Evolutionary conservation across 2,113 vertebrate genomes (phyloP), one percentile per base, ranked within the genome.

Genomic region (Ameiurus melas): DNA sequence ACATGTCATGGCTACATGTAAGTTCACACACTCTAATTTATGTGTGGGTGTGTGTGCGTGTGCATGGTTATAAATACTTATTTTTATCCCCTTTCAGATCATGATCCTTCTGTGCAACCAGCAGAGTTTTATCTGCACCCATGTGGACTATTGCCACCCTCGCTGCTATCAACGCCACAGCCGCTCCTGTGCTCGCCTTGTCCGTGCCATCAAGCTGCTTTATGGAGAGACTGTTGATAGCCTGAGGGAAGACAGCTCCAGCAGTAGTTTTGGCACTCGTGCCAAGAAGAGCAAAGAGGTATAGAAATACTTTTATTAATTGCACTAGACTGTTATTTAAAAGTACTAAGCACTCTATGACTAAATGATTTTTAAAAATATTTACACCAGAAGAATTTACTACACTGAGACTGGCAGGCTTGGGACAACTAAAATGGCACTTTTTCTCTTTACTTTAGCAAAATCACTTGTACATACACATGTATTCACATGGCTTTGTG

Each of bases 41-140:
- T 68, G 27, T 51, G 60, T 25, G 0, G 8, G 73, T 83, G 13
- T 30, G 58, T 60, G 13, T 68, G 14, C 30, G 25, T 22, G 43
- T 0, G 39, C 39, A 39, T 82, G 81, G 20, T 12, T 77, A 7
- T 53, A 58, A 53, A 75, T 55, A 27, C 30, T 30, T 8, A 19
- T 53, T 30, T 80, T 47, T 39, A 70, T 85, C 8, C 30, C 22
- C 36, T 94, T 91, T 62, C 94, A 99, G 98, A 97, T 99, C 60
- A 99, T 99, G 98, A 98, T 99, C 91, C 94, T 99, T 2, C 91
- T 99, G 75, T 99, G 98, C 95, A 99, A 99, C 94, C 98, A 99
- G 93, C 98, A 99, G 90, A 99, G 98, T 89, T 99, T 99, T 94
- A 99, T 99, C 92, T 99, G 98, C 55, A 97, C 97, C 2, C 98